Conservation (phyloP, 2,888 invertebrate species). For the Brachyopa scutellaris region DNA sequence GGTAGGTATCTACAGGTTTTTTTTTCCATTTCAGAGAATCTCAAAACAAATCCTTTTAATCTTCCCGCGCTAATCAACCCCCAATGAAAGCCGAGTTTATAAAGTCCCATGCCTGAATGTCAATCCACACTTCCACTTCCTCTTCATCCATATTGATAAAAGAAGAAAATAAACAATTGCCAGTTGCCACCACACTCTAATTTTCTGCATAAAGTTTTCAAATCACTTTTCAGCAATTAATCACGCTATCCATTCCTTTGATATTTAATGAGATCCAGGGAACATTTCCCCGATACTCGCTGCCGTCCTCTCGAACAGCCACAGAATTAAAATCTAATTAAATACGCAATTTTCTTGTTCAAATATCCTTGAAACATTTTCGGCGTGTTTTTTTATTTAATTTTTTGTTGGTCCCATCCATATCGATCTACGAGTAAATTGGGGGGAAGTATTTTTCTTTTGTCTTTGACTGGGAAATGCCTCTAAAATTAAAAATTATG, state of each 20-base stretch:
- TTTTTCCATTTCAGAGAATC: not conserved
- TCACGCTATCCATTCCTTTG: constrained; percentile 56
- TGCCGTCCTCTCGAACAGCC: not conserved
- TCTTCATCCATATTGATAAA: too few relatives aligned
- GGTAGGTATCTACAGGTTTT: too few relatives aligned
- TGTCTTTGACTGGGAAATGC: constrained; percentile 28
- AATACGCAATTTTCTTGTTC: constrained; percentile 52
- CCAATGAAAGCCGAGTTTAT: too few relatives aligned
- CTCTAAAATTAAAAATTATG: constrained; percentile 13
- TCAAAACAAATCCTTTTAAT: not conserved
- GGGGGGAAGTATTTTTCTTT: not conserved
- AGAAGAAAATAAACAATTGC: not conserved
- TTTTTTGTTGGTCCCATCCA: constrained; percentile 4
- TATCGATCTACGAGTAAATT: constrained; percentile 32
- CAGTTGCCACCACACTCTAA: constrained; percentile 22
- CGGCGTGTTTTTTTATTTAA: not conserved
- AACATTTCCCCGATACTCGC: not conserved
- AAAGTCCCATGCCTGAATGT: constrained; percentile 25
- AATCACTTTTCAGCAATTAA: constrained; percentile 60
- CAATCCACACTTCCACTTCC: not conserved
- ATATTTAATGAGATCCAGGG: constrained; percentile 39
- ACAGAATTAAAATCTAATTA: constrained; percentile 55
- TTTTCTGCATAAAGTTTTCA: constrained; percentile 25
- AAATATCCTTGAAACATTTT: constrained; percentile 45
- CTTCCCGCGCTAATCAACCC: too few relatives aligned